Percentiles rank a stretch among this genome's conserved stretches.
Conservation (phyloP, 2,888 invertebrate genomes). For the Drosophila dives region DNA sequence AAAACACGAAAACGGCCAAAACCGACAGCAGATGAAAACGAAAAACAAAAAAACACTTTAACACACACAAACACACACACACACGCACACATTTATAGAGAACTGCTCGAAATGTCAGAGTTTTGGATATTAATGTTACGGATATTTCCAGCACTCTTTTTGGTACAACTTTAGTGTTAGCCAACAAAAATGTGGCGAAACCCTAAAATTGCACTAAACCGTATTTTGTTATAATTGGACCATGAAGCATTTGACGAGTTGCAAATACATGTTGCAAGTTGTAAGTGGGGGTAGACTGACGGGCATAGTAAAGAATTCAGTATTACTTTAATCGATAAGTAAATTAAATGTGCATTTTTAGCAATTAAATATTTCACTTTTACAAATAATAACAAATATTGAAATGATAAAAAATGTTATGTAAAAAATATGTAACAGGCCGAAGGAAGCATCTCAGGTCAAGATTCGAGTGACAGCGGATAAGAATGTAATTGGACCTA, state of each 20-base stretch:
- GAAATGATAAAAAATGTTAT: not conserved
- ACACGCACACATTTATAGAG: constrained; percentile 30
- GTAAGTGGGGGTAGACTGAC: not conserved
- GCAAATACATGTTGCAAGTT: not conserved
- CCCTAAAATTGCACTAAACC: constrained; percentile 18
- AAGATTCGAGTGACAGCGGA: not conserved
- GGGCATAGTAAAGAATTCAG: not conserved
- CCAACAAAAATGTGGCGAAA: constrained; percentile 5
- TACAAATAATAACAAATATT: not conserved
- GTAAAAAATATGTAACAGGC: not conserved
- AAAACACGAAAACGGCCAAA: constrained; percentile 61
- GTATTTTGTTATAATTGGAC: constrained; percentile 8
- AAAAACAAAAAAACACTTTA: constrained; percentile 49
- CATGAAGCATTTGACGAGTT: not conserved
- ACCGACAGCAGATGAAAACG: constrained; percentile 49
- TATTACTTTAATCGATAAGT: not conserved
- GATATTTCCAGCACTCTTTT: constrained; percentile 63
- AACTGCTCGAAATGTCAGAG: constrained; percentile 35
- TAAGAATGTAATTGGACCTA: not conserved
- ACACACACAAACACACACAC: constrained; percentile 25
- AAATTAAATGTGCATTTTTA: not conserved
- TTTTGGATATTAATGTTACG: constrained; percentile 67
- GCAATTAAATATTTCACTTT: not conserved
- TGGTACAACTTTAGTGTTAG: constrained; percentile 25
- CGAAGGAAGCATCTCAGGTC: not conserved